Percentiles rank a stretch among this genome's conserved stretches.
Evolutionary conservation across 2,797 vertebrate genomes (phyloP).

Genomic region (Cryptoprocta ferox): DNA sequence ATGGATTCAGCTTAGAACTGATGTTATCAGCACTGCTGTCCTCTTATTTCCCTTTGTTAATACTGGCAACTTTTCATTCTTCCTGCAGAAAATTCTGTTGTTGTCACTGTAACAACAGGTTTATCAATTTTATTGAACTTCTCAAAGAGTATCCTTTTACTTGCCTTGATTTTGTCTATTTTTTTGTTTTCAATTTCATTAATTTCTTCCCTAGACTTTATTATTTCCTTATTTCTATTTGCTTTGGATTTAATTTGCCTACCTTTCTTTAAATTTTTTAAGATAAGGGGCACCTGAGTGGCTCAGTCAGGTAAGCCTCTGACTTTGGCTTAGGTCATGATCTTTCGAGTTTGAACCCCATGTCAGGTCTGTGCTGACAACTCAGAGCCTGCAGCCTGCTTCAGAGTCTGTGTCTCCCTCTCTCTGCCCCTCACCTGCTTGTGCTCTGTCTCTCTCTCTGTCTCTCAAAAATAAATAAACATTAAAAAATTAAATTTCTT

Average conservation of each 20-base stretch:
- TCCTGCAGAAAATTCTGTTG: neutral
- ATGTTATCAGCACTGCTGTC: neutral
- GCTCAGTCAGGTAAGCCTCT: too few species aligned
- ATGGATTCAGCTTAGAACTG: neutral
- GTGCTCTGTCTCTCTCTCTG: too few species aligned
- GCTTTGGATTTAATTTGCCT: neutral
- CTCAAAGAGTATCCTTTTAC: neutral
- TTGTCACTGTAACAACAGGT: neutral
- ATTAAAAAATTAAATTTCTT: neutral
- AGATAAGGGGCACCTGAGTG: too few species aligned
- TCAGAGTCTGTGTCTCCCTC: too few species aligned
- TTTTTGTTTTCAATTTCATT: neutral
- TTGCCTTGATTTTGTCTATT: neutral
- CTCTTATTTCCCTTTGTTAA: neutral
- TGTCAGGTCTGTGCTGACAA: too few species aligned
- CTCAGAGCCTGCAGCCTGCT: too few species aligned
- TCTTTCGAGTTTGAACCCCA: too few species aligned
- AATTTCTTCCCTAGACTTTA: neutral
- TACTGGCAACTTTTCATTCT: neutral
- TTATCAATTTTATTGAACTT: neutral
- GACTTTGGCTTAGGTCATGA: too few species aligned
- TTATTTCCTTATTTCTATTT: neutral
- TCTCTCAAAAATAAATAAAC: too few species aligned
- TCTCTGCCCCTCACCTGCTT: too few species aligned
- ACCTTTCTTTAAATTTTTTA: neutral